phyloP scores from a whole-genome alignment of 2,113 vertebrate species.

The Sapajus apella region DNA sequence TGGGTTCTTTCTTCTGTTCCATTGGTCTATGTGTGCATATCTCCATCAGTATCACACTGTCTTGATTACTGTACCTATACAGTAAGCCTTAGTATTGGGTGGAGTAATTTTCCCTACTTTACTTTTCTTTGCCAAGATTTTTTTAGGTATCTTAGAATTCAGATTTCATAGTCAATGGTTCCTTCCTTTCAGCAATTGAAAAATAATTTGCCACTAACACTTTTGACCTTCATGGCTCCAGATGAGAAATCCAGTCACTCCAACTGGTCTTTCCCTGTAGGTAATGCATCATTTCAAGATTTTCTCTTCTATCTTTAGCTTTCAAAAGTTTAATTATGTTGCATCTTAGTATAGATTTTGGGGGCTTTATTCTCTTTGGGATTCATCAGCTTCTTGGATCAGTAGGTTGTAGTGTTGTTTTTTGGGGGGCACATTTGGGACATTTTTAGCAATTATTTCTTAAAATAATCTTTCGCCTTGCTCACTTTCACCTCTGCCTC shows the following conservation, averaged over 20 bases:
- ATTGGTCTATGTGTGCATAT: neutral
- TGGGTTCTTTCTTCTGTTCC: neutral
- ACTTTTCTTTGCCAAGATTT: neutral
- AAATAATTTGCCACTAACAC: neutral
- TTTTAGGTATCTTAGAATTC: neutral
- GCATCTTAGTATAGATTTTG: neutral
- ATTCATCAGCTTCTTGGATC: neutral
- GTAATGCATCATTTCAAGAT: neutral
- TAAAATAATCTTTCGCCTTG: neutral
- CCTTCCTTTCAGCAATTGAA: neutral
- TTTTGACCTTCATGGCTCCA: neutral
- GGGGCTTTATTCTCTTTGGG: neutral
- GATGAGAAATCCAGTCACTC: neutral
- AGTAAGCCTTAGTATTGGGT: neutral
- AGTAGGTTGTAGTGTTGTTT: neutral
- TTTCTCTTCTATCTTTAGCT: neutral
- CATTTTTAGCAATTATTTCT: neutral
- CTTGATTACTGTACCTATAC: neutral
- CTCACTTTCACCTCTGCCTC: neutral
- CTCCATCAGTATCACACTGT: neutral
- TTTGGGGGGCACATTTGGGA: neutral
- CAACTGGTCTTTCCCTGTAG: neutral
- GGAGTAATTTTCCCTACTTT: neutral
- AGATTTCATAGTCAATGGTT: neutral
- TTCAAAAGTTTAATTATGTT: neutral